These are phyloP conservation scores for Oophaga sylvatica DNA, from an alignment of 2,797 vertebrate species.

Conservation along the genomic window DNA sequence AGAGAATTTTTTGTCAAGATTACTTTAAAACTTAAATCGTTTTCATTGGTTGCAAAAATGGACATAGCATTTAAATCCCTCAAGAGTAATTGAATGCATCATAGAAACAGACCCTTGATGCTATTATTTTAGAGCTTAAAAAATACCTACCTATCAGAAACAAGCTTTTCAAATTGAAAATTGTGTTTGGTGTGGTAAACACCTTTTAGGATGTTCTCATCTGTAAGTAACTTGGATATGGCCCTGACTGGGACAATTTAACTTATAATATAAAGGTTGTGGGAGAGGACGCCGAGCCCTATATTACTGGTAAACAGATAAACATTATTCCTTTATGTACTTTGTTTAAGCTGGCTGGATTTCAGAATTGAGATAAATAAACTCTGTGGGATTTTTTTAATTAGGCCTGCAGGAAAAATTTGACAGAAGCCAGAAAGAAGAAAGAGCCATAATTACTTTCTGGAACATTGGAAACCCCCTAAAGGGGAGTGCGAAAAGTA, in stretches of 20 bases:
- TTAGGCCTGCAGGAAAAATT: slow-evolving; percentile 57
- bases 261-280: slow-evolving; percentile 25
- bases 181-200: not conserved
- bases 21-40: not conserved
- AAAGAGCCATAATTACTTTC: slow-evolving; percentile 55
- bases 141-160: not conserved
- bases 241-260: not conserved
- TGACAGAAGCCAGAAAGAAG: slow-evolving; percentile 50
- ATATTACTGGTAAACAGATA: slow-evolving; percentile 55
- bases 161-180: not conserved
- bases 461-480: slow-evolving; percentile 41
- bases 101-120: not conserved
- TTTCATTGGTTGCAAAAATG: not conserved
- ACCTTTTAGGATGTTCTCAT: slow-evolving; percentile 19
- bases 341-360: slow-evolving; percentile 42
- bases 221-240: slow-evolving; percentile 1
- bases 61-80: not conserved
- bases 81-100: not conserved
- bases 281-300: slow-evolving; percentile 12
- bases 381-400: slow-evolving; percentile 56
- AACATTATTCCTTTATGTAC: slow-evolving; percentile 38
- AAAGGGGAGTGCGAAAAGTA: slow-evolving; percentile 39
- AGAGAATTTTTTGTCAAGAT: not conserved
- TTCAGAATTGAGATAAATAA: slow-evolving; percentile 58
- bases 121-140: not conserved